Percentiles rank a stretch among this genome's conserved stretches.
Evolutionary conservation across 2,888 invertebrate genomes (phyloP).

Genomic region (Synergus gifuensis): DNA sequence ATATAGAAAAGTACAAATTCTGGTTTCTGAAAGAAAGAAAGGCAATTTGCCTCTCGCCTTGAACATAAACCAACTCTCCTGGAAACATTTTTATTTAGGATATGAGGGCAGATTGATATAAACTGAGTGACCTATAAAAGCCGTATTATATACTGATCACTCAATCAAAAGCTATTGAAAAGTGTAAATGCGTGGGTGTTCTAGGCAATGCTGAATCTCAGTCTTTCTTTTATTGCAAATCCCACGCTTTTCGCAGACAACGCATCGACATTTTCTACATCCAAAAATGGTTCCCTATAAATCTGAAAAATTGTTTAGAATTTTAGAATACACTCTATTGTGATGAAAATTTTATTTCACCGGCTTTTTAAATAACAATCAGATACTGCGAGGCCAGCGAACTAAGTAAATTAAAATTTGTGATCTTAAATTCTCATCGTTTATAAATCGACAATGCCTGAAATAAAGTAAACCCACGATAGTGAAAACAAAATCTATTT

Average conservation of each 20-base stretch:
- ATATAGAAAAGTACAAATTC: neutral
- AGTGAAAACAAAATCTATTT: slow-evolving; percentile 12
- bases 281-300: neutral
- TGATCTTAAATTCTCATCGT: neutral
- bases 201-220: slow-evolving; percentile 2
- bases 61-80: neutral
- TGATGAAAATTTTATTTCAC: too few relatives aligned
- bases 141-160: slow-evolving; percentile 2
- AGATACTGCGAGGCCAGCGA: neutral
- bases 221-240: neutral
- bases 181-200: slow-evolving; percentile 17
- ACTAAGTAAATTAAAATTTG: neutral
- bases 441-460: neutral
- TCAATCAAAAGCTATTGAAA: slow-evolving; percentile 20
- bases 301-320: neutral
- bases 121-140: slow-evolving; percentile 25
- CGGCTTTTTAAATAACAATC: neutral
- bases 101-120: slow-evolving; percentile 12
- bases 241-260: slow-evolving; percentile 19
- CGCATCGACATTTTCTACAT: neutral
- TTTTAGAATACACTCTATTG: too few relatives aligned
- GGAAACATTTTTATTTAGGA: neutral
- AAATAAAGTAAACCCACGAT: neutral
- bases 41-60: neutral
- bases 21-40: neutral